Base-by-base conservation (phyloP, 1,140 invertebrate species). In the Piezodorus guildinii region DNA sequence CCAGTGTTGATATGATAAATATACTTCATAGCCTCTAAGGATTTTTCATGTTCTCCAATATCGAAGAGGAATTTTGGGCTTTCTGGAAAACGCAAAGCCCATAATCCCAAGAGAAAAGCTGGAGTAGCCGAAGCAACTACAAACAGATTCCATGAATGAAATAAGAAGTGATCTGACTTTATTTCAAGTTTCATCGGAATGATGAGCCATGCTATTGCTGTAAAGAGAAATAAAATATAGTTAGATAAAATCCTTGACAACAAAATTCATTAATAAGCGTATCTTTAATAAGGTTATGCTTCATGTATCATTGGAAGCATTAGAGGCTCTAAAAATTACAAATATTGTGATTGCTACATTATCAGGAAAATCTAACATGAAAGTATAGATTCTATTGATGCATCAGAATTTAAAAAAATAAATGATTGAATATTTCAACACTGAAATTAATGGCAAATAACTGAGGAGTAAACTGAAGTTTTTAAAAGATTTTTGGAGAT, bases 51-150 rank as follows among this genome's bases (percentile, higher is more conserved):
- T 71, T 86, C 81, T 54, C 87, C 85, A 72, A 83, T 84, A 70
- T 87, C 84, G 67, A 91, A 78, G 60, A 90, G 78, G 72, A 88
- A 92, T 72, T 90, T 91, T 1, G 90, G 89, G 73, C 88, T 91
- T 74, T 92, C 90, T 4, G 89, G 90, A 75, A 92, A 89, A 27
- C 81, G 78, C 62, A 87, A 78, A 3, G 91, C 77, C 79, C 80
- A 88, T 30, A 84, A 75, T 21, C 80, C 82, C 14, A 85, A 76
- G 62, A 83, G 68, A 3, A 77, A 44, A 15, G 73, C 85, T 0
- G 85, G 85, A 2, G 86, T 68, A 2, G 83, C 81, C 70, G 84
- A 85, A 0, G 84, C 75, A 0, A 82, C 79, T 2, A 87, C 84
- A 71, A 87, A 88, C 73, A 86, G 78, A 74, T 87, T 85, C 85